Conservation (phyloP, 2,797 vertebrate genomes). For the Molossus molossus region DNA sequence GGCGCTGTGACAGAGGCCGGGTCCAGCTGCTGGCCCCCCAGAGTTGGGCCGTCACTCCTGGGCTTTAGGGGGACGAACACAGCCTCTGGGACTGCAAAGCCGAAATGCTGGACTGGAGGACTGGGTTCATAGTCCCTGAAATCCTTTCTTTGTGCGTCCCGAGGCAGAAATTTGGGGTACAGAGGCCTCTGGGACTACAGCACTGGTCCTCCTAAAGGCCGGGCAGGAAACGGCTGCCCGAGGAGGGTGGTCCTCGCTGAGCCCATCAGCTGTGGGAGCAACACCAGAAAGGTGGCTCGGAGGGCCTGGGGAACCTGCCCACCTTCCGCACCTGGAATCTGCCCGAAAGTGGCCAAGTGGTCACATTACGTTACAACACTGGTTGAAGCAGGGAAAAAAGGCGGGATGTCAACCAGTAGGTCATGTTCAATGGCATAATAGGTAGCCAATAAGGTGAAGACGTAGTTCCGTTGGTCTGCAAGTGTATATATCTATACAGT, state of each 20-base stretch:
- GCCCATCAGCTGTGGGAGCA: too few species aligned
- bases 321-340: not conserved
- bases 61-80: not conserved
- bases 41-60: not conserved
- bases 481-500: not conserved
- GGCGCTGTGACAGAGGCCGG: not conserved
- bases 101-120: not conserved
- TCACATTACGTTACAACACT: not conserved
- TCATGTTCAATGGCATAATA: not conserved
- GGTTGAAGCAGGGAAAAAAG: not conserved
- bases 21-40: accelerated
- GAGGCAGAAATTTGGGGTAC: not conserved
- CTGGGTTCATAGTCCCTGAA: not conserved
- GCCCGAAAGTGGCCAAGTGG: not conserved
- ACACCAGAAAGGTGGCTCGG: not conserved
- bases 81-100: not conserved
- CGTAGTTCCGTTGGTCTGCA: not conserved
- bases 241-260: not conserved
- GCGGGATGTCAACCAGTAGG: not conserved
- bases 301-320: not conserved
- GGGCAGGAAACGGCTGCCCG: not conserved
- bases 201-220: not conserved
- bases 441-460: not conserved
- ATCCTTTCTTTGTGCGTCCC: not conserved
- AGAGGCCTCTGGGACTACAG: not conserved